Evolutionary conservation across 2,888 invertebrate species (phyloP).

Genomic region (Dryococelus australis): DNA sequence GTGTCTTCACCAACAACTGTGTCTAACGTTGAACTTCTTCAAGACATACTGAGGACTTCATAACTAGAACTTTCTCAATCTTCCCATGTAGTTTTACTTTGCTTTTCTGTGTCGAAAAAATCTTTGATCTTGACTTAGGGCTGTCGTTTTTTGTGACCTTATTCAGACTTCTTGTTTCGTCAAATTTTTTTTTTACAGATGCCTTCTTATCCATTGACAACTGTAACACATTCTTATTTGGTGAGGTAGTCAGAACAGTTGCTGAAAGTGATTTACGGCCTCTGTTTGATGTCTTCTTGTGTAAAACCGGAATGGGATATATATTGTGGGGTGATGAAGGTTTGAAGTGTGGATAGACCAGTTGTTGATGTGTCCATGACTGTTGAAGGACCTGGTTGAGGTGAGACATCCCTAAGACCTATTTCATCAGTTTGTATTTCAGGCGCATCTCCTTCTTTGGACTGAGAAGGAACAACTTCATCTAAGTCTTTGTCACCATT

Average conservation of each 20-base stretch:
- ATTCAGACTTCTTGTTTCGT: background rate
- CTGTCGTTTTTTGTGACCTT: background rate
- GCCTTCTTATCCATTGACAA: background rate
- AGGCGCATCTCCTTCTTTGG: background rate
- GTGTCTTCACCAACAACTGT: background rate
- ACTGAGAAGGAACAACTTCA: background rate
- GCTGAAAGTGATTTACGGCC: background rate
- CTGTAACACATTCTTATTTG: background rate
- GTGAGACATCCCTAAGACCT: background rate
- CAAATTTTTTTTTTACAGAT: background rate
- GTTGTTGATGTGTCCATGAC: background rate
- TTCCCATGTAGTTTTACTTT: background rate
- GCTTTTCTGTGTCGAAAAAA: background rate
- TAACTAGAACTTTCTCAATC: background rate
- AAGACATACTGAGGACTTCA: background rate
- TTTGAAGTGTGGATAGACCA: background rate
- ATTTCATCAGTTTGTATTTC: background rate
- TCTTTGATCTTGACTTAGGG: background rate
- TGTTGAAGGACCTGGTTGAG: background rate
- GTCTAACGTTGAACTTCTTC: background rate
- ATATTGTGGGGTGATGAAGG: background rate
- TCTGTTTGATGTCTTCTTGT: background rate
- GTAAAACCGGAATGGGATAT: background rate
- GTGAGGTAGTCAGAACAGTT: background rate
- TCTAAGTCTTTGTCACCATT: background rate